Evolutionary conservation across 2,113 vertebrate genomes (phyloP).

Genomic region (Oryzias celebensis): DNA sequence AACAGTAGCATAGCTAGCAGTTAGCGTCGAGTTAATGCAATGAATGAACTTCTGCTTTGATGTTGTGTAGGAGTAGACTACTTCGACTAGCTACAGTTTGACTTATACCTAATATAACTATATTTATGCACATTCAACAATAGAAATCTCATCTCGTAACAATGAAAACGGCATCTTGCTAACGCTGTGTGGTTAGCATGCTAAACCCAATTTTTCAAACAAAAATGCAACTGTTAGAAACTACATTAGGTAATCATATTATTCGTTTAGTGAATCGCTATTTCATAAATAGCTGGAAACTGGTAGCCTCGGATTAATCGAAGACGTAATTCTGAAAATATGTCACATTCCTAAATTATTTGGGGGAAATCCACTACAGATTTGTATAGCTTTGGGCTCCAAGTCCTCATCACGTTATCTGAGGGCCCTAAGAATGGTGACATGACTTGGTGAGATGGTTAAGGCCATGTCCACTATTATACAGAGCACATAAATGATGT

Average conservation of each 20-base stretch:
- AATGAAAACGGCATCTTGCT: constrained; percentile 42
- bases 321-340: constrained; percentile 7
- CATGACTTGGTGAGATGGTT: no score
- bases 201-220: constrained; percentile 41
- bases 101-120: not conserved
- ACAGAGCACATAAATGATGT: not conserved
- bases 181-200: constrained; percentile 49
- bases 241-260: not conserved
- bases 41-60: constrained; percentile 7
- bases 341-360: not conserved
- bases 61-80: not conserved
- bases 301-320: no score
- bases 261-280: not conserved
- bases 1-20: constrained; percentile 47
- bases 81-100: not conserved
- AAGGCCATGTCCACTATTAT: not conserved
- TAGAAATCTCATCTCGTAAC: not conserved
- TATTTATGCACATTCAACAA: not conserved
- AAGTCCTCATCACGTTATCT: no score
- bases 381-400: no score
- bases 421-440: no score
- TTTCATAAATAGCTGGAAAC: no score
- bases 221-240: constrained; percentile 19
- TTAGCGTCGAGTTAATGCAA: constrained; percentile 28
- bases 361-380: no score